Conservation (phyloP, 2,113 vertebrate genomes). For the Astur gentilis region DNA sequence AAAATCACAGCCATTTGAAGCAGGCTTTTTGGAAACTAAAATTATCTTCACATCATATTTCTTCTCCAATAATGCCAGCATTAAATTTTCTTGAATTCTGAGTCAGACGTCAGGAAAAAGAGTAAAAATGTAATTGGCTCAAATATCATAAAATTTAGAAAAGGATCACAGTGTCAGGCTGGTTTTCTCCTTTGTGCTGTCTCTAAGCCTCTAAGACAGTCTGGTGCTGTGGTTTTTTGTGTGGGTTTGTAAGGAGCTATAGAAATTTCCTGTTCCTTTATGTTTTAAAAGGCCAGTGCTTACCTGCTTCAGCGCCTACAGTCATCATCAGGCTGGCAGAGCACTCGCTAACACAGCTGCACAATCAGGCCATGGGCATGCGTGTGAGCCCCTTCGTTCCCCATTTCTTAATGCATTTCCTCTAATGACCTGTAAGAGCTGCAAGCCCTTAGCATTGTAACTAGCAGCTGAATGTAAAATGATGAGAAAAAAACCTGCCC, state of each 20-base stretch:
- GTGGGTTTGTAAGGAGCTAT: not conserved
- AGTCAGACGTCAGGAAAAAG: not conserved
- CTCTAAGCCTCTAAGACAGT: not conserved
- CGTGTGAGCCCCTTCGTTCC: accelerated
- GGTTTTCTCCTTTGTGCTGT: not conserved
- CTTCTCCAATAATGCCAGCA: not conserved
- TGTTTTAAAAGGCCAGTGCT: not conserved
- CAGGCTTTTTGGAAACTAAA: not conserved
- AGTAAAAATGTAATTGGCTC: not conserved
- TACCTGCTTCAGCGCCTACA: accelerated
- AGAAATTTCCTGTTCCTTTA: not conserved
- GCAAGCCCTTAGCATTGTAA: accelerated
- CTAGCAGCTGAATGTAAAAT: not conserved
- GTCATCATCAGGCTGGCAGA: not conserved
- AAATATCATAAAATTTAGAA: not conserved
- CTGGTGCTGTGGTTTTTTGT: not conserved
- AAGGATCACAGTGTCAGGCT: not conserved
- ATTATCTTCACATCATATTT: constrained; percentile 9
- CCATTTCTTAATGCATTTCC: not conserved
- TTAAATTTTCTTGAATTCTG: not conserved
- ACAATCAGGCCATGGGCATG: accelerated
- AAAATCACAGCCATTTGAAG: constrained; percentile 17
- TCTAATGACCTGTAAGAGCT: not conserved
- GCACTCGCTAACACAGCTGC: accelerated
- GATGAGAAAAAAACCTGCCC: not conserved